Base-by-base conservation (phyloP, 1,140 invertebrate genomes). In the Bombus ignitus region DNA sequence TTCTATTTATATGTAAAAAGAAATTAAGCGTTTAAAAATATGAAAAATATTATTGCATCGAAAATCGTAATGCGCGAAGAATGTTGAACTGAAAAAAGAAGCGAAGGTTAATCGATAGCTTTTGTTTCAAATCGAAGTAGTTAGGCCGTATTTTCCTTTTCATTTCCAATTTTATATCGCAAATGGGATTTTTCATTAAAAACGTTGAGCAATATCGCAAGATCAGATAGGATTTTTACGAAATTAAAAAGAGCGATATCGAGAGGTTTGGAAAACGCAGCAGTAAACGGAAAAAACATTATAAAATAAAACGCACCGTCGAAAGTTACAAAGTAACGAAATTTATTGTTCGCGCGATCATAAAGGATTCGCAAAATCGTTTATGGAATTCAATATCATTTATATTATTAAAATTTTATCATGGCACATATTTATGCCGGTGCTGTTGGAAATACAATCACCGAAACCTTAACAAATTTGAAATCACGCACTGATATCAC, bases 381-480 rank as follows among this genome's bases (percentile, higher is more conserved):
- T 35, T 35, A 35, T 37, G 42, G 15, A 44, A 76, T 66, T 42
- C 57, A n/a, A 83, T 83, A 83, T 83, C 59, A 53, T 83, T 76
- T 47, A n/a, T 66, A 76, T 75, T 76, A 83, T 65, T 74, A 44
- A 83, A 83, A 83, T 66, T 75, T 75, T 37, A 72, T 81, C 59
- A 15, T 25, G 72, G 13, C 47, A 39, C 53, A 35, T 76, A 83
- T 76, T 83, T 83, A 44, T 42, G 59, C 22, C 39, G 81, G 1
- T 22, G 59, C 15, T 32, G 37, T 2, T 25, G 59, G 13, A 22
- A 66, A 53, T 32, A 35, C 57, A 22, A n/a, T 37, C 37, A 81
- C 28, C 44, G 6, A 53, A 73, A 35, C 62, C n/a, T 39, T 32
- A n/a, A 62, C 25, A 62, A n/a, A 39, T 59, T 39, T 59, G 1